Evolutionary conservation across 2,113 vertebrate genomes (phyloP).

Genomic region (Myotis davidii): DNA sequence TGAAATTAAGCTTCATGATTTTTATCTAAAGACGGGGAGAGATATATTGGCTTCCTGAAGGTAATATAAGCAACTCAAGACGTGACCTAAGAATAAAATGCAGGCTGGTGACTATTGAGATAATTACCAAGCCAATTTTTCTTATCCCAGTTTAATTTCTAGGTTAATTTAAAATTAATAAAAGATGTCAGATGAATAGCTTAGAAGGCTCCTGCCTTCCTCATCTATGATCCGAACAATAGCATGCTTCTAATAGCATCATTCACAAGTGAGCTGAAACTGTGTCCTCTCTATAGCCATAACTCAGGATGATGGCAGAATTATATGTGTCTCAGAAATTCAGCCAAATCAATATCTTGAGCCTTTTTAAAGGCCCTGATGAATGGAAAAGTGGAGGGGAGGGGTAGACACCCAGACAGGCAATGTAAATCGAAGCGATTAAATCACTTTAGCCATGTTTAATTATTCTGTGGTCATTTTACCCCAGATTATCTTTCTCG

Average conservation of each 20-base stretch:
- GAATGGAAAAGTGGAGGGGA: not conserved
- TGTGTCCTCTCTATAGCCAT: not conserved
- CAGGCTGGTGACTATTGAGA: slow-evolving; percentile 37
- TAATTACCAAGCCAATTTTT: slow-evolving; percentile 66
- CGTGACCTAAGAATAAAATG: slow-evolving; percentile 54
- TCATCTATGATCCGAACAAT: slow-evolving; percentile 49
- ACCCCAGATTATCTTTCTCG: not conserved
- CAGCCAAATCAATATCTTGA: not conserved
- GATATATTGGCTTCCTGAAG: slow-evolving; percentile 69
- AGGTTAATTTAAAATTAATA: slow-evolving; percentile 75
- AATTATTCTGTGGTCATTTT: slow-evolving; percentile 45
- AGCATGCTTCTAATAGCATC: slow-evolving; percentile 12
- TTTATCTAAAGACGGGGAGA: slow-evolving; percentile 48
- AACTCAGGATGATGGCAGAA: slow-evolving; percentile 24
- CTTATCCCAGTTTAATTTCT: slow-evolving; percentile 67
- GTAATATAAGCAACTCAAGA: slow-evolving; percentile 54
- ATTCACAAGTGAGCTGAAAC: not conserved
- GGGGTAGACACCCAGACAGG: not conserved
- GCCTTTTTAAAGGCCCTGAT: not conserved
- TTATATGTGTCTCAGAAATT: slow-evolving; percentile 11
- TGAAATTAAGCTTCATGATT: slow-evolving; percentile 49
- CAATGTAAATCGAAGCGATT: not conserved
- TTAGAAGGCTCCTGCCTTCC: slow-evolving; percentile 47
- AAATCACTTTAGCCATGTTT: slow-evolving; percentile 25
- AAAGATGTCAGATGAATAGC: slow-evolving; percentile 45